Evolutionary conservation across 2,113 vertebrate genomes (phyloP).

Genomic region (Cheirogaleus medius): DNA sequence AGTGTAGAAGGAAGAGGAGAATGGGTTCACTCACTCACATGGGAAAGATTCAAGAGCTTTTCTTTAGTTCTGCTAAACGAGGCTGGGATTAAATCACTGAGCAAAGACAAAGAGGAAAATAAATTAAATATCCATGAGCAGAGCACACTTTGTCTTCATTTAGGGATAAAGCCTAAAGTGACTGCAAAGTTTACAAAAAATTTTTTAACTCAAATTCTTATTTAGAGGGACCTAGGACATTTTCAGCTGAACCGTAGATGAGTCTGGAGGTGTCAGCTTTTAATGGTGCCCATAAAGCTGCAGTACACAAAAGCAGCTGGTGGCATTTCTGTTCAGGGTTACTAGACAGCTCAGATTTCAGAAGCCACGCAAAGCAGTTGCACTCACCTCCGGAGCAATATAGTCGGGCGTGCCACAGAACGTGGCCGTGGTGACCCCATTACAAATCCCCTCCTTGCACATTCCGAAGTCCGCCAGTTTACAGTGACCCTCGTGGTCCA

Average conservation of each 20-base stretch:
- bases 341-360: background rate
- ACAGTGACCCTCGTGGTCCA: constrained; percentile 97
- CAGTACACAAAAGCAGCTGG: background rate
- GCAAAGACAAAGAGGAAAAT: background rate
- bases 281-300: background rate
- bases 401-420: constrained; percentile 99
- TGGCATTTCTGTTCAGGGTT: background rate
- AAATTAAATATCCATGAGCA: background rate
- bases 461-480: constrained; percentile 99
- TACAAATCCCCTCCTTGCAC: constrained; percentile 97
- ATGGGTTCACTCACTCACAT: background rate
- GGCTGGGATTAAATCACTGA: background rate
- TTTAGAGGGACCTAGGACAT: background rate
- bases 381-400: constrained; percentile 96
- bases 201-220: background rate
- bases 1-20: background rate
- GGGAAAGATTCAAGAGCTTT: background rate
- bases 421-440: constrained; percentile 92
- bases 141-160: background rate
- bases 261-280: background rate
- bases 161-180: background rate
- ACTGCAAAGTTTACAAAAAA: background rate
- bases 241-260: background rate
- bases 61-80: background rate
- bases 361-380: background rate